Evolutionary conservation across 2,113 vertebrate species (phyloP), one percentile per base, ranked within the genome.

Genomic region (Silurus meridionalis): DNA sequence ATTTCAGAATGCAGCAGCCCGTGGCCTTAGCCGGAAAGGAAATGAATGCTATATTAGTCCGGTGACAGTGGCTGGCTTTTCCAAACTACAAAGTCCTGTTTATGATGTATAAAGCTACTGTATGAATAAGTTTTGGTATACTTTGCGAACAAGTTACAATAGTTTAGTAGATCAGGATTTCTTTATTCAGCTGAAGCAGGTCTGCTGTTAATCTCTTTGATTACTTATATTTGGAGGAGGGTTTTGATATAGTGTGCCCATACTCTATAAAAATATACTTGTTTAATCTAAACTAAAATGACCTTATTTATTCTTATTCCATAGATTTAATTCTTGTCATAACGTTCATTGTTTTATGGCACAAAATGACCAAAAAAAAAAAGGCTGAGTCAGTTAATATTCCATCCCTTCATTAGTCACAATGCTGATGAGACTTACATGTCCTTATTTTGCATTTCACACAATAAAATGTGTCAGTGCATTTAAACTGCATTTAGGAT

Each of bases 401-500:
- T 53, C n/a, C 6, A 8, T 14, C n/a, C 15, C n/a, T 37, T 60
- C 55, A 8, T 8, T 2, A 55, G 52, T 78, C 52, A 57, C 55
- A 80, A 53, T 55, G 11, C 5, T 79, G n/a, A 79, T 79, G 15
- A 9, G 5, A 80, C 25, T 10, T 7, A 57, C 6, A 57, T 58
- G 15, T 75, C 2, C 23, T 53, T 77, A 7, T 25, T n/a, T 8
- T 48, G 46, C 17, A 17, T 11, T 75, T 53, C 77, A 79, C 53
- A 37, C 53, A 79, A 79, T 17, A 28, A 52, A 14, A n/a, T 28
- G 53, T 4, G 3, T 15, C 2, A 57, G 17, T 79, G n/a, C 6
- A 28, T 28, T 63, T 80, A n/a, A 83, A 71, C 28, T 13, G 58
- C 37, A 80, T 60, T 80, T 19, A 46, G 46, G 61, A 82, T 82